Evolutionary conservation across 2,797 vertebrate species (phyloP).

Genomic region (Margarornis squamiger): DNA sequence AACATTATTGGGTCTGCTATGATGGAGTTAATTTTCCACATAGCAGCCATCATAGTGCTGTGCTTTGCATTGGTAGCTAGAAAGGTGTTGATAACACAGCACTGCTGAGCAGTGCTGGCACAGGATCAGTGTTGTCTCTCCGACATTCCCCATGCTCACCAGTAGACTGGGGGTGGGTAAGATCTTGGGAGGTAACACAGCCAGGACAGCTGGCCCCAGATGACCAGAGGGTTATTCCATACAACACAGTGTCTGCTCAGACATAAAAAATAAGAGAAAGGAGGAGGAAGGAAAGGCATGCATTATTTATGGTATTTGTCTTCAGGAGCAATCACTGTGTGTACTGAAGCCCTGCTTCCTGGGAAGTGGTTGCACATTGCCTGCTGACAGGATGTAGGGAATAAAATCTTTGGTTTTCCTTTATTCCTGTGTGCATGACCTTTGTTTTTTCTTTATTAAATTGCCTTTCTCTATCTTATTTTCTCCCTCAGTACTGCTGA

Average conservation of each 20-base stretch:
- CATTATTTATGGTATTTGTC: neutral
- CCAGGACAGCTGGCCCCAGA: neutral
- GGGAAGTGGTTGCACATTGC: accelerated
- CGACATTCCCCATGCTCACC: neutral
- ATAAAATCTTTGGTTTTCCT: neutral
- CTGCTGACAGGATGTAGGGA: neutral
- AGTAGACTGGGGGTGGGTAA: neutral
- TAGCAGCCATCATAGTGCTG: neutral
- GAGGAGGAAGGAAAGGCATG: neutral
- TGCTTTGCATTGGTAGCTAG: neutral
- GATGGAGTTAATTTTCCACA: neutral
- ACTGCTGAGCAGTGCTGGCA: accelerated
- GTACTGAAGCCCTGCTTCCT: neutral
- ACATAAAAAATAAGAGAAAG: neutral
- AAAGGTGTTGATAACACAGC: neutral
- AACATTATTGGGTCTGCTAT: neutral
- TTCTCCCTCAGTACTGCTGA: neutral
- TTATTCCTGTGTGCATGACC: neutral
- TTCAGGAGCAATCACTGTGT: neutral
- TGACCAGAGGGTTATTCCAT: neutral
- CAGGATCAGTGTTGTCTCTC: neutral
- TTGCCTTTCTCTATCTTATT: neutral
- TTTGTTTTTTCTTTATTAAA: neutral
- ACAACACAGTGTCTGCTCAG: neutral
- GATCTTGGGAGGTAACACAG: neutral